phyloP scores from a whole-genome alignment of 2,888 invertebrate species.

The Protonemura montana region DNA sequence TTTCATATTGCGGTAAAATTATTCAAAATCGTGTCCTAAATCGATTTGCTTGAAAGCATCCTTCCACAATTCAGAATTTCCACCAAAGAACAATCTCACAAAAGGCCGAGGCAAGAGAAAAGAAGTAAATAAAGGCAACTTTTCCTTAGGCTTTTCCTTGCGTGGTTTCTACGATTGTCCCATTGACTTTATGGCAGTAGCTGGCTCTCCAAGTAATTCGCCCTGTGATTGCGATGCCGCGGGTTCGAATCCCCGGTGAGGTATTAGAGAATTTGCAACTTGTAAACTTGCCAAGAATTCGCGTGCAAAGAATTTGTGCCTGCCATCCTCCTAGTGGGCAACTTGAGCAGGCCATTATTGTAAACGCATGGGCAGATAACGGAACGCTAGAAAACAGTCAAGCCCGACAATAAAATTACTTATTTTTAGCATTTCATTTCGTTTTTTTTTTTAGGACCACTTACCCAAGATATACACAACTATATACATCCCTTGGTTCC shows the following conservation, averaged over 20 bases:
- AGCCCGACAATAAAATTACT: background rate
- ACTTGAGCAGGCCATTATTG: slow-evolving; percentile 8
- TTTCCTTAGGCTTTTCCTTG: background rate
- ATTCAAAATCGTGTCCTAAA: slow-evolving; percentile 30
- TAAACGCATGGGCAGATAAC: slow-evolving; percentile 25
- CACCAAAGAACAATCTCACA: background rate
- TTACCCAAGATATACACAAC: background rate
- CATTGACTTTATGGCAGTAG: slow-evolving; percentile 17
- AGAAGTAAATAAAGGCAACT: background rate
- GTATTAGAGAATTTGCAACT: slow-evolving; percentile 37
- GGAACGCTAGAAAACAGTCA: slow-evolving; percentile 8
- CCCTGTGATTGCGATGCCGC: slow-evolving; percentile 34
- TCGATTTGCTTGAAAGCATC: slow-evolving; percentile 7
- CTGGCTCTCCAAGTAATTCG: background rate
- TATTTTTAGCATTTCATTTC: background rate
- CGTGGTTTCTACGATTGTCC: background rate
- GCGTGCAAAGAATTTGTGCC: slow-evolving; percentile 23
- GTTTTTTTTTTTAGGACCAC: slow-evolving; percentile 4
- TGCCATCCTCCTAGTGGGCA: background rate
- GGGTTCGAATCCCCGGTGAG: slow-evolving; percentile 30
- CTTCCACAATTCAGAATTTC: background rate
- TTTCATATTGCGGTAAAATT: slow-evolving; percentile 31
- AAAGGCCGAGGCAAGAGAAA: background rate
- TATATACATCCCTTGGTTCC: background rate
- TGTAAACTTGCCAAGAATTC: slow-evolving; percentile 37